Percentiles rank a stretch among this genome's conserved stretches.
Conservation (phyloP, 2,113 vertebrate genomes). For the Ptychochromis oligacanthus region DNA sequence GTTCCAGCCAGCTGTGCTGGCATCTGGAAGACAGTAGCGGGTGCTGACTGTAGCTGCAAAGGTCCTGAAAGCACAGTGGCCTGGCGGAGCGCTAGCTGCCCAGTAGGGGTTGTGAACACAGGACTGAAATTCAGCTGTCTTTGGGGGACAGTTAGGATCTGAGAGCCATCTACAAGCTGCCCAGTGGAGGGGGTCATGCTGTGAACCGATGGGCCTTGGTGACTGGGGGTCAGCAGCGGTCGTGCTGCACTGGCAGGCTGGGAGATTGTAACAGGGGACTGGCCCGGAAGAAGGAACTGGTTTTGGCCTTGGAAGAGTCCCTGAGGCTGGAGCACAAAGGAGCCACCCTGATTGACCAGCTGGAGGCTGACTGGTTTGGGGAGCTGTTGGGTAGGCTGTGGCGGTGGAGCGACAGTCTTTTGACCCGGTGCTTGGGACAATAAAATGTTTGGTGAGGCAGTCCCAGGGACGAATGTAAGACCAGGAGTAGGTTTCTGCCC, state of each 20-base stretch:
- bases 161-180: constrained; percentile 77
- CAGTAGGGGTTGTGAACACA: constrained; percentile 78
- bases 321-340: constrained; percentile 84
- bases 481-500: constrained; percentile 76
- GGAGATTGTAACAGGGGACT: constrained; percentile 72
- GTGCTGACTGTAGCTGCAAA: constrained; percentile 78
- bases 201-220: constrained; percentile 60
- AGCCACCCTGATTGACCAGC: constrained; percentile 81
- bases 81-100: constrained; percentile 80
- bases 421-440: constrained; percentile 71
- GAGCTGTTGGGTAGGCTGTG: constrained; percentile 59
- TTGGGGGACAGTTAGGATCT: constrained; percentile 80
- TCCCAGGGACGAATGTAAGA: constrained; percentile 77
- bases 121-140: constrained; percentile 83
- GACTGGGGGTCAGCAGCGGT: constrained; percentile 68
- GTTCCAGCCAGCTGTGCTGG: constrained; percentile 79
- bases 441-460: constrained; percentile 75
- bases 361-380: constrained; percentile 80
- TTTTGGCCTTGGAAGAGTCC: constrained; percentile 81
- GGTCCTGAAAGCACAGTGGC: constrained; percentile 80
- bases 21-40: constrained; percentile 83
- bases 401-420: constrained; percentile 55
- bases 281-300: constrained; percentile 82
- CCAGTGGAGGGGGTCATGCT: constrained; percentile 61
- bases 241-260: constrained; percentile 65